These are phyloP conservation scores for Atherix ibis DNA, from an alignment of 2,888 invertebrate species.

Conservation along the genomic window DNA sequence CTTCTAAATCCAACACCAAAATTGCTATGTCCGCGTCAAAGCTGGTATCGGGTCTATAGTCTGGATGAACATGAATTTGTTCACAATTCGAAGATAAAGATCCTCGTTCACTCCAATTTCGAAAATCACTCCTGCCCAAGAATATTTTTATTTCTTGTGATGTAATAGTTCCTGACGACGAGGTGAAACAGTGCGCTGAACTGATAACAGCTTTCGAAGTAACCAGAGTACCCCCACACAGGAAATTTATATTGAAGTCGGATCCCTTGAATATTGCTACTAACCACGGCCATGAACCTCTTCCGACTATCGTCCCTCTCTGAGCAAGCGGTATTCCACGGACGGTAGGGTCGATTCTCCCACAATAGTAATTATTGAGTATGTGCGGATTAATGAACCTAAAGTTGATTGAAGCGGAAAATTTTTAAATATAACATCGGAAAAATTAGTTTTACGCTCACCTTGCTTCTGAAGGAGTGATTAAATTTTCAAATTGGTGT, in stretches of 20 bases:
- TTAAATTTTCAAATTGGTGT: too few species aligned
- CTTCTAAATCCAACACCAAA: slow-evolving; percentile 31
- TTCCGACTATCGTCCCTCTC: too few species aligned
- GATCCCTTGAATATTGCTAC: too few species aligned
- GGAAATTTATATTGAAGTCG: too few species aligned
- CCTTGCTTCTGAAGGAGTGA: too few species aligned
- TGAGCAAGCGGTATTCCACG: too few species aligned
- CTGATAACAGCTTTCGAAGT: slow-evolving; percentile 22
- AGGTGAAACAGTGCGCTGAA: slow-evolving; percentile 34
- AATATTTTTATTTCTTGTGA: slow-evolving; percentile 30
- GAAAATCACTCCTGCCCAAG: slow-evolving; percentile 33
- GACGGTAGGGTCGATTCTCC: too few species aligned
- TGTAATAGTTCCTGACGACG: slow-evolving; percentile 18
- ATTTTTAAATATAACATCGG: too few species aligned
- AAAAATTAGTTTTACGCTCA: too few species aligned
- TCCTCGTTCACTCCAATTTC: slow-evolving; percentile 32
- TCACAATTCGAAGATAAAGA: slow-evolving; percentile 27
- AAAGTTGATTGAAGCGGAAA: too few species aligned
- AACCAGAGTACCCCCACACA: slow-evolving; percentile 28
- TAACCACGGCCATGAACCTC: slow-evolving; percentile 53
- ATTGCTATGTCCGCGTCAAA: slow-evolving; percentile 39
- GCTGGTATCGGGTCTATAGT: slow-evolving; percentile 27
- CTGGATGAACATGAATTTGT: slow-evolving; percentile 32
- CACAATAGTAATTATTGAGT: too few species aligned
- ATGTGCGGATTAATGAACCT: too few species aligned